phyloP scores from a whole-genome alignment of 2,797 vertebrate genomes.

The Momotus momota region DNA sequence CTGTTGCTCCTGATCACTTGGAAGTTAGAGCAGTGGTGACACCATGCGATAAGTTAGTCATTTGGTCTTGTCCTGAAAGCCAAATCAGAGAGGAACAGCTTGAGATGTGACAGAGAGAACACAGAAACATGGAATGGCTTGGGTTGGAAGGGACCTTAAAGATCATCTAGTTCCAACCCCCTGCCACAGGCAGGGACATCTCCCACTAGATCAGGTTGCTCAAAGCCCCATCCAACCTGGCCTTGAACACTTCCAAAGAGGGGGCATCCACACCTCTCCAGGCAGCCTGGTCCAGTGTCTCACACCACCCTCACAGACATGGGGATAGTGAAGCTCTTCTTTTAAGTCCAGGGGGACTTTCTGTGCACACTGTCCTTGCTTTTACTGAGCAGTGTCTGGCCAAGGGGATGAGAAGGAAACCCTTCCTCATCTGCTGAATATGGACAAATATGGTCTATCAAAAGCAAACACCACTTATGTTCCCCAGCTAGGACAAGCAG shows the following conservation, averaged over 20 bases:
- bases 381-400: background rate
- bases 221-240: background rate
- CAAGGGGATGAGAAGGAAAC: rapidly evolving
- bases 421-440: background rate
- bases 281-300: background rate
- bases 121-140: background rate
- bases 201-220: background rate
- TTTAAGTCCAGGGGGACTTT: background rate
- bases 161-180: too few species aligned
- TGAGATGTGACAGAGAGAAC: background rate
- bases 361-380: rapidly evolving
- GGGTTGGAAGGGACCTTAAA: background rate
- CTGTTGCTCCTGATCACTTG: background rate
- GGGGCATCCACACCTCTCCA: background rate
- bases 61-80: background rate
- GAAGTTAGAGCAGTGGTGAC: background rate
- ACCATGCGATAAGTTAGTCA: background rate
- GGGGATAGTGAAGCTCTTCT: background rate
- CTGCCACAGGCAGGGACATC: background rate
- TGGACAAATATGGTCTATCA: background rate
- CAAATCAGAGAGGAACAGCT: background rate
- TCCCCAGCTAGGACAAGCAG: background rate
- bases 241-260: background rate
- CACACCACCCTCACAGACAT: background rate
- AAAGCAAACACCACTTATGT: rapidly evolving